Percentiles rank a stretch among this genome's conserved stretches.
Evolutionary conservation across 1,140 invertebrate genomes (phyloP).

Genomic region (Pseudomyrmex cubaensis): DNA sequence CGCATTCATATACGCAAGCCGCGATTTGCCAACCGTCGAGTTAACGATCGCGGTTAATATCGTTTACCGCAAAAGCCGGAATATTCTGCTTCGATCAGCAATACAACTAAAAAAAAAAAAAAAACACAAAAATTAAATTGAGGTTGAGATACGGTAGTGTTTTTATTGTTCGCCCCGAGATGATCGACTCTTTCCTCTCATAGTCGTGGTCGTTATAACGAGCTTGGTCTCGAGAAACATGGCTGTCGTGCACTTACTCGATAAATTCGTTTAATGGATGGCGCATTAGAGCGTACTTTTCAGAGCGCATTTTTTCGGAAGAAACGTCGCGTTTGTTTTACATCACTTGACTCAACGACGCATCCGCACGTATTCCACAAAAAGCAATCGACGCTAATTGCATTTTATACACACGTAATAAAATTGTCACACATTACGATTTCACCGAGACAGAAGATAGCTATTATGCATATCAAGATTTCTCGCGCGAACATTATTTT

Average conservation of each 20-base stretch:
- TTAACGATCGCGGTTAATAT: conserved; percentile 24
- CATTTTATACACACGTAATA: conserved; percentile 42
- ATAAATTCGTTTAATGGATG: conserved; percentile 65
- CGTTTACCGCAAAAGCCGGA: conserved; percentile 5
- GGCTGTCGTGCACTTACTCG: conserved; percentile 35
- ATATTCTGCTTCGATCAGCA: conserved; percentile 1
- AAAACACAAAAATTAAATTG: background rate
- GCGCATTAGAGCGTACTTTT: conserved; percentile 58
- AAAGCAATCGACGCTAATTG: conserved; percentile 58
- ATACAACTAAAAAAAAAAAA: background rate
- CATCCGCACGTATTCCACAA: conserved; percentile 8
- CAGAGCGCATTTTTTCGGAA: conserved; percentile 52
- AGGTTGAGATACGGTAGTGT: conserved; percentile 25
- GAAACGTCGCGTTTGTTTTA: conserved; percentile 54
- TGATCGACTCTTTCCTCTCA: background rate
- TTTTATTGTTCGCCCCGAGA: conserved; percentile 49
- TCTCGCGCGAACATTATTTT: too few relatives aligned
- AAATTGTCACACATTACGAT: conserved; percentile 20
- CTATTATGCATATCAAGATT: too few relatives aligned
- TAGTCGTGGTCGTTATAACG: background rate
- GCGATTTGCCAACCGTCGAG: conserved; percentile 6
- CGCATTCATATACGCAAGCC: background rate
- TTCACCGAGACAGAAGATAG: background rate
- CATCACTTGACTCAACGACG: conserved; percentile 55
- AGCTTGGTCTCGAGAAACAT: background rate